A percentile compares a stretch with the other conserved stretches of the same genome.
phyloP scores from a whole-genome alignment of 1,140 invertebrate genomes.

The Diachasma alloeum region DNA sequence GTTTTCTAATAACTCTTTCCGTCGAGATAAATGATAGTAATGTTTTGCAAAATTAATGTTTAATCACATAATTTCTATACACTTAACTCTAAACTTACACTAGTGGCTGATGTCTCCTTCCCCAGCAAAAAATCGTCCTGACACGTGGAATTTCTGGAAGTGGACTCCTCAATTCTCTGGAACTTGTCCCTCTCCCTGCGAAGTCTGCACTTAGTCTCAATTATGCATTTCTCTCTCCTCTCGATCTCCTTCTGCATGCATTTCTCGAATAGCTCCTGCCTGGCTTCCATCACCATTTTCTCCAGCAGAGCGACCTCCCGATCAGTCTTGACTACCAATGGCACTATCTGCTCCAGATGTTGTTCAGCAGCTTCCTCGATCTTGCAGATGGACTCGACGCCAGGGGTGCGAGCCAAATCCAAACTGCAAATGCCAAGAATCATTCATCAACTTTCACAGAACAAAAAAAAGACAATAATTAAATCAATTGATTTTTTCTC shows the following conservation, averaged over 20 bases:
- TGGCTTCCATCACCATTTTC: slow-evolving; percentile 38
- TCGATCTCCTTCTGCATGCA: not conserved
- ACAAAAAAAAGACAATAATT: not conserved
- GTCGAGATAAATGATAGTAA: too few species aligned
- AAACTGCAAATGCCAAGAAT: slow-evolving; percentile 36
- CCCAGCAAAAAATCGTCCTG: not conserved
- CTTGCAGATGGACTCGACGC: slow-evolving; percentile 36
- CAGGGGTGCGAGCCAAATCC: slow-evolving; percentile 34
- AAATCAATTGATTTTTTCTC: slow-evolving; percentile 26
- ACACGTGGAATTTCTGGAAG: not conserved
- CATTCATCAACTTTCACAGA: not conserved
- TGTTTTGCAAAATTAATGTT: too few species aligned
- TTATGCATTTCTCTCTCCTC: not conserved
- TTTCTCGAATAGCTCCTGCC: not conserved
- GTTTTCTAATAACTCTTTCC: too few species aligned
- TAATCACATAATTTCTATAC: too few species aligned
- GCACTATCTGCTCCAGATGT: slow-evolving; percentile 42
- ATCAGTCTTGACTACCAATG: slow-evolving; percentile 44
- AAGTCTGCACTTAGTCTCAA: not conserved
- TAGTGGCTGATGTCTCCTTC: not conserved
- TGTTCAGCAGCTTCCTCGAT: slow-evolving; percentile 48
- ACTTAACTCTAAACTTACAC: not conserved
- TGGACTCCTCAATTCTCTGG: not conserved
- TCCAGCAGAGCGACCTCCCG: slow-evolving; percentile 43
- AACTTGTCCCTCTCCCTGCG: not conserved